phyloP scores from a whole-genome alignment of 2,888 invertebrate species.

The Rhorus exstirpatorius region DNA sequence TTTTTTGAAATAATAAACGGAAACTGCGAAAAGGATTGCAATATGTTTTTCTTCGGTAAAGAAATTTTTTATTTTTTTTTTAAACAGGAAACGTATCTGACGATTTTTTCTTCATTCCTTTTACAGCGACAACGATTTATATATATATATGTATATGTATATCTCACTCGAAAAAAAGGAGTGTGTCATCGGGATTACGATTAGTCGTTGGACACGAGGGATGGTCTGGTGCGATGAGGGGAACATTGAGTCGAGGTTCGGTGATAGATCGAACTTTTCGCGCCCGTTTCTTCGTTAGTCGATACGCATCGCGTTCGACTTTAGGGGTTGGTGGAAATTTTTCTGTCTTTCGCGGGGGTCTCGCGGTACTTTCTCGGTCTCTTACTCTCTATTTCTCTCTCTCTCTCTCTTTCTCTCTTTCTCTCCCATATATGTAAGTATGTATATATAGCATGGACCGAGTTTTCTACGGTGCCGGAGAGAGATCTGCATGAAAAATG shows the following conservation, averaged over 20 bases:
- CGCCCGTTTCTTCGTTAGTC: constrained; percentile 65
- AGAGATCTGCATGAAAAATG: constrained; percentile 75
- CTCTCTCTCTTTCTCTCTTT: constrained; percentile 18
- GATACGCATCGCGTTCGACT: constrained; percentile 65
- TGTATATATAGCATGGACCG: constrained; percentile 14
- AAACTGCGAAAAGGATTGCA: not conserved
- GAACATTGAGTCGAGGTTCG: not conserved
- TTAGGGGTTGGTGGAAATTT: constrained; percentile 51
- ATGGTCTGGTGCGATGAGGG: not conserved
- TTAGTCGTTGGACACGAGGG: constrained; percentile 45
- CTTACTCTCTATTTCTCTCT: constrained; percentile 1
- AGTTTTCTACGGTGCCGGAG: constrained; percentile 42
- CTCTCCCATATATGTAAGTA: not conserved
- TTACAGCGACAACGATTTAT: not conserved
- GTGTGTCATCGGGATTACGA: constrained; percentile 63
- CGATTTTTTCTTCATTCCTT: not conserved
- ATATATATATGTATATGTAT: not conserved
- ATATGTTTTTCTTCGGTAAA: not conserved
- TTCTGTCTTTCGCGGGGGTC: constrained; percentile 22
- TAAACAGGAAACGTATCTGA: not conserved
- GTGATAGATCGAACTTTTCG: constrained; percentile 68
- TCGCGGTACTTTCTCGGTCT: constrained; percentile 24
- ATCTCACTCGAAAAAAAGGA: constrained; percentile 36
- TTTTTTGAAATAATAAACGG: not conserved
- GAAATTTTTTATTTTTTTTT: constrained; percentile 2